phyloP scores from a whole-genome alignment of 1,140 invertebrate species.

The Dendrolimus punctatus region DNA sequence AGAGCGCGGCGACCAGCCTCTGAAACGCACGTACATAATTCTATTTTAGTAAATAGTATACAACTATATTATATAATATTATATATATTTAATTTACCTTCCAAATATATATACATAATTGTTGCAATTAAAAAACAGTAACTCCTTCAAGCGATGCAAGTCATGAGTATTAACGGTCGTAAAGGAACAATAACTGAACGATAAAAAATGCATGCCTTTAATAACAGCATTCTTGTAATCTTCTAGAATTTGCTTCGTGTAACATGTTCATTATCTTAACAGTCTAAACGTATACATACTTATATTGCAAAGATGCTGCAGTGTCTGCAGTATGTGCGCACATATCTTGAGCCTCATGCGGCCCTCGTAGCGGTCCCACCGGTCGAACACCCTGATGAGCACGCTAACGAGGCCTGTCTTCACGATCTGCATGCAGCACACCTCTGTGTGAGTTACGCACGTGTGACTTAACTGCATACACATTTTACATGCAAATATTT shows the following conservation, averaged over 20 bases:
- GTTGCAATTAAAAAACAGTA: not conserved
- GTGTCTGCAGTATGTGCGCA: slow-evolving; percentile 73
- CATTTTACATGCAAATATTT: slow-evolving; percentile 25
- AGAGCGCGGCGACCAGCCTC: slow-evolving; percentile 75
- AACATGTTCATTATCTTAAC: not conserved
- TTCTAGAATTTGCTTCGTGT: too few species aligned
- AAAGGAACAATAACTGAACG: too few species aligned
- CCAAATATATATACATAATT: not conserved
- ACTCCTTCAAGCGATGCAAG: not conserved
- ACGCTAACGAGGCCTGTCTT: slow-evolving; percentile 74
- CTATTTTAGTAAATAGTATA: too few species aligned
- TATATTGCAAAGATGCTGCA: slow-evolving; percentile 76
- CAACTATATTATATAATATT: not conserved
- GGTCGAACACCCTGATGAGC: slow-evolving; percentile 75
- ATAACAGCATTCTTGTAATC: too few species aligned
- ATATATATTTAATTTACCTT: not conserved
- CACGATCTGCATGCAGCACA: slow-evolving; percentile 75
- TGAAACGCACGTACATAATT: slow-evolving; percentile 31
- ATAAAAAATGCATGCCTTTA: too few species aligned
- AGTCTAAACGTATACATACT: slow-evolving; percentile 67
- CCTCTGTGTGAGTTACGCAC: slow-evolving; percentile 68
- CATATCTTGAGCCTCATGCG: slow-evolving; percentile 76
- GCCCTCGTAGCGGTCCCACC: slow-evolving; percentile 78
- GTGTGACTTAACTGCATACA: slow-evolving; percentile 33
- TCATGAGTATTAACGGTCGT: not conserved